Percentiles rank a stretch among this genome's conserved stretches.
phyloP scores from a whole-genome alignment of 2,888 invertebrate species.

The Agrotis exclamationis region DNA sequence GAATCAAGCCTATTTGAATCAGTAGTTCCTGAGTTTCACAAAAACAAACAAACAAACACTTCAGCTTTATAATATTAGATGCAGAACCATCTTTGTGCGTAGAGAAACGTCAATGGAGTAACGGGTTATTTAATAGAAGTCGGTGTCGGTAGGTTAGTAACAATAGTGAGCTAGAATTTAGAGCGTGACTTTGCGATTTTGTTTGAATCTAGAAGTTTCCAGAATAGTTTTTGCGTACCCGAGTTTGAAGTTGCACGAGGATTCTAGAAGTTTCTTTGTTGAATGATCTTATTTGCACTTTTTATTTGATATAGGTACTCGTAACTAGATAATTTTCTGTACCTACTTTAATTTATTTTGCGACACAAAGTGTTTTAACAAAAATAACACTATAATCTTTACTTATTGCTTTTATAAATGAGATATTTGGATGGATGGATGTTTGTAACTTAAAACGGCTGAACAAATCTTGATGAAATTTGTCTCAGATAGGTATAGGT shows the following conservation, averaged over 20 bases:
- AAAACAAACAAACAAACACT: too few species aligned
- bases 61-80: neutral
- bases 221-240: slow-evolving; percentile 10
- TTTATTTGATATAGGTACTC: too few species aligned
- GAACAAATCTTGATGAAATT: too few species aligned
- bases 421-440: too few species aligned
- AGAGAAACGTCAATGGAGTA: slow-evolving; percentile 32
- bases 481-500: too few species aligned
- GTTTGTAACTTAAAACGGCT: too few species aligned
- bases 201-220: slow-evolving; percentile 16
- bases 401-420: too few species aligned
- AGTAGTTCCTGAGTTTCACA: too few species aligned
- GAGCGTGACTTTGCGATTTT: slow-evolving; percentile 21
- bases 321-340: neutral
- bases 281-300: neutral
- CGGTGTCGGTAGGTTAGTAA: slow-evolving; percentile 20
- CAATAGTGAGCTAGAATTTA: slow-evolving; percentile 18
- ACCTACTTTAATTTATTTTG: too few species aligned
- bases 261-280: neutral
- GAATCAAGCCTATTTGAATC: too few species aligned
- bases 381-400: too few species aligned
- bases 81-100: slow-evolving; percentile 25
- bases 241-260: neutral
- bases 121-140: slow-evolving; percentile 34
- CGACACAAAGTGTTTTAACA: too few species aligned